Evolutionary conservation across 2,113 vertebrate genomes (phyloP).

Genomic region (Callionymus lyra): DNA sequence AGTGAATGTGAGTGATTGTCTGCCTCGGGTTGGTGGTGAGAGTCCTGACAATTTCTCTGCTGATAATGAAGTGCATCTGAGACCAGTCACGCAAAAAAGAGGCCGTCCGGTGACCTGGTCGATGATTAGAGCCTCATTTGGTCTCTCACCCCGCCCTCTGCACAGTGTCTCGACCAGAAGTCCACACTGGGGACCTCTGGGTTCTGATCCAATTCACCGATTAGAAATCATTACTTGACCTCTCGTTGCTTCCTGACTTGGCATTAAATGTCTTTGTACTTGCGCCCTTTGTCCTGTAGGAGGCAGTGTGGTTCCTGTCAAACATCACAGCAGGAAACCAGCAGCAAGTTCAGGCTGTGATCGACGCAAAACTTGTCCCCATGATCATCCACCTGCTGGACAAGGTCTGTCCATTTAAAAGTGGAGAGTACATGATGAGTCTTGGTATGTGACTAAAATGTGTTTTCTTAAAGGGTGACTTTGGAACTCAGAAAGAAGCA

Average conservation of each 20-base stretch:
- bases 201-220: constrained; percentile 75
- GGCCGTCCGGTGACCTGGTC: constrained; percentile 62
- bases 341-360: constrained; percentile 98
- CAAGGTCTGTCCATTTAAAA: constrained; percentile 82
- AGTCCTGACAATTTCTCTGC: constrained; percentile 73
- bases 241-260: not conserved
- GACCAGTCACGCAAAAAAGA: constrained; percentile 61
- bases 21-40: constrained; percentile 58
- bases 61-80: constrained; percentile 94
- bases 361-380: constrained; percentile 94
- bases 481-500: constrained; percentile 97
- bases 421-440: no score
- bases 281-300: constrained; percentile 66
- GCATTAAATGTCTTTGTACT: constrained; percentile 2
- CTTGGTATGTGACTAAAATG: not conserved
- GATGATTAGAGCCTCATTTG: constrained; percentile 79
- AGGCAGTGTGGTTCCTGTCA: constrained; percentile 98
- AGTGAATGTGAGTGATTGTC: constrained; percentile 12
- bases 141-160: constrained; percentile 63
- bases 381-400: constrained; percentile 99
- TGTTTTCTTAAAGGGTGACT: constrained; percentile 78
- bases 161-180: constrained; percentile 67
- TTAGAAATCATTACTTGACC: not conserved
- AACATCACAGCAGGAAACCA: constrained; percentile 99
- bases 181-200: constrained; percentile 54